Conservation (phyloP, 2,888 invertebrate species). For the Hyalella azteca region DNA sequence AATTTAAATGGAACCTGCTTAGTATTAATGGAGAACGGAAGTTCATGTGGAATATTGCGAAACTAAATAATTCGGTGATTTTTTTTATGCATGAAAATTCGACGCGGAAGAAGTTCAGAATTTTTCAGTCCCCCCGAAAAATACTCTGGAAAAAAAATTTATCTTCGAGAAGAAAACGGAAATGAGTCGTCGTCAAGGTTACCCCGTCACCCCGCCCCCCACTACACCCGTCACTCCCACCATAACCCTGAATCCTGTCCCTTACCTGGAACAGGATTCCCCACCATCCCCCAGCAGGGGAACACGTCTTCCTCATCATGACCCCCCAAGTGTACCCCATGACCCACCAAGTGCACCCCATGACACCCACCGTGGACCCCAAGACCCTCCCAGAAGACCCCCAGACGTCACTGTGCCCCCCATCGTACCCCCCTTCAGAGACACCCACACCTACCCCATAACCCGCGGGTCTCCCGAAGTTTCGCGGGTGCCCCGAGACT, state of each 20-base stretch:
- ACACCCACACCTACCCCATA: conserved; percentile 35
- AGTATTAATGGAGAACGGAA: too few species aligned
- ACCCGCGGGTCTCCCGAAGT: conserved; percentile 3
- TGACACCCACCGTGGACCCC: not conserved
- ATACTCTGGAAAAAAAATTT: not conserved
- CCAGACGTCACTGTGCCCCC: not conserved
- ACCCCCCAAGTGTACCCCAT: not conserved
- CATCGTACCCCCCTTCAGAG: not conserved
- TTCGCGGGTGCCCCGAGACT: not conserved
- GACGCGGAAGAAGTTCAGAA: not conserved
- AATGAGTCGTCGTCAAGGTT: not conserved
- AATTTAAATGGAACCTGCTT: too few species aligned
- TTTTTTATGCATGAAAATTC: not conserved
- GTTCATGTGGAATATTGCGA: too few species aligned
- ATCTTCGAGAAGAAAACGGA: not conserved
- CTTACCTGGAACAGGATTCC: not conserved
- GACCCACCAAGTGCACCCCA: not conserved
- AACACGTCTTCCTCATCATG: too few species aligned
- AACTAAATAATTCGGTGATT: too few species aligned
- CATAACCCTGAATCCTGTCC: conserved; percentile 5
- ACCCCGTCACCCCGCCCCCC: not conserved
- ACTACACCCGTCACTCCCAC: conserved; percentile 2
- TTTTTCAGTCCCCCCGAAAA: not conserved
- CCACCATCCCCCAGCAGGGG: not conserved
- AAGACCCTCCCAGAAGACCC: not conserved